Evolutionary conservation across 2,888 invertebrate species (phyloP), one percentile per base, ranked within the genome.

Genomic region (Hemicrepidius hirtus): DNA sequence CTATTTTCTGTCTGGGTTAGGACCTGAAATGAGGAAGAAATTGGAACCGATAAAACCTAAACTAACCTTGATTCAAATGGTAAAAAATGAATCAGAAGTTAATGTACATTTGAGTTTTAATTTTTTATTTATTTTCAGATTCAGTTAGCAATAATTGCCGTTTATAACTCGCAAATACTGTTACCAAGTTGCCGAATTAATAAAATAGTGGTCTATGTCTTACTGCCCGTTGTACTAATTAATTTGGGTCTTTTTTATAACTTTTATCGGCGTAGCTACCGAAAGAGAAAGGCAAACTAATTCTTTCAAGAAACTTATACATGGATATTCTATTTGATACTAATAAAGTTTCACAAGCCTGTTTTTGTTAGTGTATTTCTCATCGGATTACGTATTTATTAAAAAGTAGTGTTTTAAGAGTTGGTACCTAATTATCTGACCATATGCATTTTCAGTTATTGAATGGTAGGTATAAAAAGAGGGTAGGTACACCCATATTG

Each of bases 1-100:
- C 85, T 94, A 94, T 82, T 87, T 93, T 10, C 82, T 92, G 0
- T 87, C 92, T 0, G 90, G 91, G 68, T 88, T 92, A 70, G 92
- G 91, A 75, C 89, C 90, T 4, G 80, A 82, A 44, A 84, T 90
- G 77, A 90, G 91, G 80, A 88, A 86, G 20, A 85, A 84, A 73
- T 85, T 93, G 44, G 83, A 83, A 65, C 90, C 89, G 72, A 89
- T 92, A 82, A 94, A 94, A 81, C 85, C 86, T 55, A 87, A 86
- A 80, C 76, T 89, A 55, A 89, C 89, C 10, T 84, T 87, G 73
- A 82, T 92, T 78, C 94, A 94, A 86, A 91, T 94, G 92, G 90
- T 60, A 35, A 60, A 16, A n/a, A 55, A 7, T 53, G n/a, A 53
- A 13, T 28, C 2, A n/a, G 0, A 35, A 55, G 5, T 20, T 24